A percentile compares a stretch with the other conserved stretches of the same genome.
These are phyloP conservation scores for Tiliacea aurago DNA, from an alignment of 2,888 invertebrate species.

Conservation along the genomic window DNA sequence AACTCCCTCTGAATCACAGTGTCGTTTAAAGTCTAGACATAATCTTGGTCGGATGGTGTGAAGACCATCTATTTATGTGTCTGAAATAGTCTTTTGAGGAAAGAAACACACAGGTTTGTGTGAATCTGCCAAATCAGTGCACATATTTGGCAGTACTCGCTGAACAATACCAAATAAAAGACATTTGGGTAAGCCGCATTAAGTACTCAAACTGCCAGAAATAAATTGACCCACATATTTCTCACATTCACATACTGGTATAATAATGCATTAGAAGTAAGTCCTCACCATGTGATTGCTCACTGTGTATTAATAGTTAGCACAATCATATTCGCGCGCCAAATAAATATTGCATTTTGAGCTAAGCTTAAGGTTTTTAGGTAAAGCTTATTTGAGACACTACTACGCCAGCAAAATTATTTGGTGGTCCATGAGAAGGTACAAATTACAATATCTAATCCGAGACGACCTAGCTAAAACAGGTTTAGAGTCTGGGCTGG, in stretches of 20 bases:
- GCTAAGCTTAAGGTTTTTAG: neutral
- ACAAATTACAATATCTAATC: constrained; percentile 2
- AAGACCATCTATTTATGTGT: neutral
- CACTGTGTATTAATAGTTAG: too few relatives aligned
- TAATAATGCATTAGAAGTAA: neutral
- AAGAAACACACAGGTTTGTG: neutral
- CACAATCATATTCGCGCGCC: too few relatives aligned
- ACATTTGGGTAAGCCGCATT: neutral
- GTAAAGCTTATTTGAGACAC: neutral
- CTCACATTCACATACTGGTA: neutral
- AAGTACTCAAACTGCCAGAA: neutral
- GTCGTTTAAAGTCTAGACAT: neutral
- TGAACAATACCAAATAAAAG: too few relatives aligned
- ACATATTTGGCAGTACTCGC: neutral
- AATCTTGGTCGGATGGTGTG: neutral
- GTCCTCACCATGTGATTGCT: too few relatives aligned
- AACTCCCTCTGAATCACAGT: neutral
- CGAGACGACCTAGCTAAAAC: neutral
- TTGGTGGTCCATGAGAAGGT: neutral
- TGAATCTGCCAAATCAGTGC: neutral
- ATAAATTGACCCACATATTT: neutral
- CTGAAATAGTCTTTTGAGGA: neutral
- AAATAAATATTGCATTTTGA: neutral
- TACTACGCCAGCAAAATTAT: neutral
- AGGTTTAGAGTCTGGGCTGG: neutral